These are phyloP conservation scores for Trichogramma evanescens DNA, from an alignment of 2,888 invertebrate species.

Conservation along the genomic window DNA sequence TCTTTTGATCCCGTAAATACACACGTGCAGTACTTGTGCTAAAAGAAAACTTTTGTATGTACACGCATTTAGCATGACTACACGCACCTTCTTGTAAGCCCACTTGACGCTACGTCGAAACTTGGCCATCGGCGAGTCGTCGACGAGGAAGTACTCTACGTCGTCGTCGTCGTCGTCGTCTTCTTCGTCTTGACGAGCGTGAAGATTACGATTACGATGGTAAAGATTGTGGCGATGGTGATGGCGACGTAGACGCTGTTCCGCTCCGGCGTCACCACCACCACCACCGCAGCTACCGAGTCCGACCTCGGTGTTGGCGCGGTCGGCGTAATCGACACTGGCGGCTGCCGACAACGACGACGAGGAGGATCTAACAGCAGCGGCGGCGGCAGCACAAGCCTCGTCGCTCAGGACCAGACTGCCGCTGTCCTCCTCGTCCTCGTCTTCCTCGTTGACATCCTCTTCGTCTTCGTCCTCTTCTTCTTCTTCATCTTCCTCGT, in stretches of 20 bases:
- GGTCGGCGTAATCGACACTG: background rate
- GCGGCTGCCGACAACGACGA: too few species aligned
- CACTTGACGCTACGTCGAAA: constrained; percentile 37
- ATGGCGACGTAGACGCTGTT: too few species aligned
- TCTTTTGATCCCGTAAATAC: too few species aligned
- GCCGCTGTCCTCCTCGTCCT: constrained; percentile 23
- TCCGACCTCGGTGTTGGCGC: constrained; percentile 6
- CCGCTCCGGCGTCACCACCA: too few species aligned
- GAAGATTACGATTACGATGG: constrained; percentile 3
- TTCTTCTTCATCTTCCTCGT: constrained; percentile 6
- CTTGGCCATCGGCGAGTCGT: constrained; percentile 38
- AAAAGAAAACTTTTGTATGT: background rate
- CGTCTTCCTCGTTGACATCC: constrained; percentile 18
- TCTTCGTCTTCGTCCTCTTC: constrained; percentile 6
- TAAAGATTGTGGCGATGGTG: background rate
- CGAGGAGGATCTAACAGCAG: background rate
- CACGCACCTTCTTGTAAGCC: constrained; percentile 40
- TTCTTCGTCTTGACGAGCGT: background rate
- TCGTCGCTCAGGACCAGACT: background rate
- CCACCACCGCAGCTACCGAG: background rate
- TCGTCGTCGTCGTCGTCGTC: constrained; percentile 21
- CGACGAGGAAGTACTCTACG: constrained; percentile 35
- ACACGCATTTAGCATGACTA: background rate
- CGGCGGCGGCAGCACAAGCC: too few species aligned
- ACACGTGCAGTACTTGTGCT: background rate